phyloP scores from a whole-genome alignment of 2,797 vertebrate species.

The Pantherophis vulpinus region DNA sequence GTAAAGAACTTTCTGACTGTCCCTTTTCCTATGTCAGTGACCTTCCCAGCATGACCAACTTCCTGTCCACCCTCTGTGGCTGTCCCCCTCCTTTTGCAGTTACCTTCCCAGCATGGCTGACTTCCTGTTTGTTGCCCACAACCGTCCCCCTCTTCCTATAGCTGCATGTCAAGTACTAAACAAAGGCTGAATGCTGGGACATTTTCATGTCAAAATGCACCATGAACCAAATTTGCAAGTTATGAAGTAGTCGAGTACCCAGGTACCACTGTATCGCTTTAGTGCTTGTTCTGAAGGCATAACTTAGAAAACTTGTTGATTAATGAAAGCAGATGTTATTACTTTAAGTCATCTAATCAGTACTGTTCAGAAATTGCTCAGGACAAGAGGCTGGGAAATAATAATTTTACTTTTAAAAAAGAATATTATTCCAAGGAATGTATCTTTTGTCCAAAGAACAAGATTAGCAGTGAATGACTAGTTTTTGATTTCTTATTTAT shows the following conservation, averaged over 20 bases:
- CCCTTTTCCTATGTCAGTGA: background rate
- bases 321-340: background rate
- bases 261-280: background rate
- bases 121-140: background rate
- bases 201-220: background rate
- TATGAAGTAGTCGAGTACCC: background rate
- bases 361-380: background rate
- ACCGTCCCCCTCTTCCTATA: background rate
- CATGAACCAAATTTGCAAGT: background rate
- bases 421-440: conserved; percentile 53
- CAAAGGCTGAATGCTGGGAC: background rate
- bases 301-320: background rate
- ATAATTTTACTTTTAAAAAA: conserved; percentile 52
- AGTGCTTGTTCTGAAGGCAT: background rate
- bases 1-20: background rate
- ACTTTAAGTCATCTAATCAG: background rate
- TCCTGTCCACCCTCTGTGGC: background rate
- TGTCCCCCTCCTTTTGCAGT: background rate
- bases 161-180: background rate
- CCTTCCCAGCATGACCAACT: background rate
- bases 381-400: conserved; percentile 7
- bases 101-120: background rate
- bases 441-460: conserved; percentile 50
- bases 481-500: conserved; percentile 75
- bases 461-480: conserved; percentile 62